Base-by-base conservation (phyloP, 2,797 vertebrate species). In the Crax fasciolata region DNA sequence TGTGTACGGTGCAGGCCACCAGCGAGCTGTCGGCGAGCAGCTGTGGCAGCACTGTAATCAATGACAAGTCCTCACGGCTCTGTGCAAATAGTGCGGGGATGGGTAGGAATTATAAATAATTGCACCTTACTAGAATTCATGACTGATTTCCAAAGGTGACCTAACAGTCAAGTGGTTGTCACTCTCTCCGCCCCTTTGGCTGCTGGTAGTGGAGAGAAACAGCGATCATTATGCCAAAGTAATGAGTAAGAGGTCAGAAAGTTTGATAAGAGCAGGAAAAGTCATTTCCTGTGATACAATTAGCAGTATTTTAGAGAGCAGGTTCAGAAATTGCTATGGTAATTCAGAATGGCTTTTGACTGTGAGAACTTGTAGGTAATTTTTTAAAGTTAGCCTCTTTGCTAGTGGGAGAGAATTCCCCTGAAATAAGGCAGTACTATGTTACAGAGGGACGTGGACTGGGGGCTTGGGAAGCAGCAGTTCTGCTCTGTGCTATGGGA, bases 211-310 rank as follows among this genome's bases (percentile, higher is more conserved):
- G n/a, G 9, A 21, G 8, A 6, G 86, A 77, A 84, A 78, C 76
- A 73, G 74, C 35, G 46, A 73, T 86, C 85, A 66, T 96, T 96
- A 94, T 78, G 62, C 92, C 66, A 59, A 86, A 89, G 73, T 87
- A 95, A 92, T 82, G 91, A 95, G 91, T 66, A 58, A 82, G 91
- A 85, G 96, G 93, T 97, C 94, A 96, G 44, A 71, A 96, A 96
- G 94, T 96, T 94, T 92, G 91, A 75, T 95, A 94, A 96, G 93
- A 94, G 95, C 93, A 91, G 51, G 80, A 84, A 23, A 96, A 96
- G 90, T 89, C 59, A 80, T 92, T 95, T 93, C 74, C 83, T 89
- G 66, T 90, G 77, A 92, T 92, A 95, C 84, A 90, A 94, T 96
- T 95, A 96, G 94, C 91, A 68, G 70, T 88, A 25, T 81, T 89